Evolutionary conservation across 2,888 invertebrate species (phyloP), one percentile per base, ranked within the genome.

Genomic region (Sipha maydis): DNA sequence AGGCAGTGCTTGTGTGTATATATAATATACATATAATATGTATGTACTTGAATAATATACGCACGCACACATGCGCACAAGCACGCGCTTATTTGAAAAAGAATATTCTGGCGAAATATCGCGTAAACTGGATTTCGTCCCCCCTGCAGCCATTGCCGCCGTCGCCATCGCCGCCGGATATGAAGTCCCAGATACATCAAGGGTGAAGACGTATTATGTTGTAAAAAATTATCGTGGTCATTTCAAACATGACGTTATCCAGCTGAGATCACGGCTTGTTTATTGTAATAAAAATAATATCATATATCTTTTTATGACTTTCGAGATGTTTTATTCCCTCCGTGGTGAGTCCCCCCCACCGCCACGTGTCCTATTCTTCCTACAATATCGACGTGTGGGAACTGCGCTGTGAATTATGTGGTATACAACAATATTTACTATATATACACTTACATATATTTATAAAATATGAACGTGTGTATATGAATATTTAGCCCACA

Each of bases 121-220:
- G 77, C 67, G 31, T 85, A 85, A 85, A 77, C 76, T 85, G 85
- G 85, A 85, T 85, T 85, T 41, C 25, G 76, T 61, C 41, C 84
- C 76, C 54, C 76, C 76, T 61, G 38, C 56, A 38, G 73, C 73
- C 83, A 48, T n/a, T 21, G 38, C 41, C 73, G 34, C 28, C 38
- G 38, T 38, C 84, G 67, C 41, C 73, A 25, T 21, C 38, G 38
- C 38, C 84, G 67, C 84, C 85, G 85, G 85, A 85, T 77, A 85
- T 34, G 48, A n/a, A 78, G 77, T 77, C 31, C 67, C 86, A 82
- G 88, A 85, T 85, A 85, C 77, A 78, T 78, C 69, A 78, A 88
- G 82, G 88, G 82, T 82, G 88, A 88, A 88, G 88, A 88, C 88
- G 80, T 88, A 88, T 88, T 88, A 88, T 88, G 88, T 88, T 88